phyloP scores from a whole-genome alignment of 2,797 vertebrate species.

The Neosilurus hyrtlii region DNA sequence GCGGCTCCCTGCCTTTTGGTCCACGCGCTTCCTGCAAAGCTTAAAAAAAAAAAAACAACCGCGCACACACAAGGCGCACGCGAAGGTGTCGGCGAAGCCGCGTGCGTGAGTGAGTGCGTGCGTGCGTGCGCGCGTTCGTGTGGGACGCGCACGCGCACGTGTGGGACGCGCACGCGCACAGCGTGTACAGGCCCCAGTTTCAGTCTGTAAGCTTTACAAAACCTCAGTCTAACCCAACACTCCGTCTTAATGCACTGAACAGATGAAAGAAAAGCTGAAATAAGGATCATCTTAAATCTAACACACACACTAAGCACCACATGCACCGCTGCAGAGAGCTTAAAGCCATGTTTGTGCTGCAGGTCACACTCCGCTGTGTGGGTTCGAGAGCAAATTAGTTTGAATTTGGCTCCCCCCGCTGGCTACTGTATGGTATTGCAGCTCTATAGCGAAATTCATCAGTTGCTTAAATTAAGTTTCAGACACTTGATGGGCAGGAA shows the following conservation, averaged over 20 bases:
- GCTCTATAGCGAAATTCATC: too few species aligned
- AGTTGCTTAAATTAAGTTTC: too few species aligned
- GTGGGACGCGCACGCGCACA: background rate
- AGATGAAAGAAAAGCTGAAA: background rate
- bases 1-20: background rate
- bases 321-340: background rate
- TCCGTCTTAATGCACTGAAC: background rate
- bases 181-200: background rate
- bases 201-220: background rate
- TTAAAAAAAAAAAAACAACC: background rate
- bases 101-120: too few species aligned
- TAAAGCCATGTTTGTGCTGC: background rate
- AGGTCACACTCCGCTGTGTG: too few species aligned
- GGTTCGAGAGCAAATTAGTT: background rate
- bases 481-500: too few species aligned
- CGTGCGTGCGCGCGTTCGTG: background rate
- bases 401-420: conserved; percentile 26
- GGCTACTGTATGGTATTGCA: background rate
- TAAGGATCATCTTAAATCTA: background rate
- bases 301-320: background rate
- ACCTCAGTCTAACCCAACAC: background rate
- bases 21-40: conserved; percentile 2
- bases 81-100: background rate
- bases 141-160: background rate
- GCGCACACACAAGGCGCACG: too few species aligned